phyloP scores from a whole-genome alignment of 2,113 vertebrate genomes.

The Gorilla gorilla region DNA sequence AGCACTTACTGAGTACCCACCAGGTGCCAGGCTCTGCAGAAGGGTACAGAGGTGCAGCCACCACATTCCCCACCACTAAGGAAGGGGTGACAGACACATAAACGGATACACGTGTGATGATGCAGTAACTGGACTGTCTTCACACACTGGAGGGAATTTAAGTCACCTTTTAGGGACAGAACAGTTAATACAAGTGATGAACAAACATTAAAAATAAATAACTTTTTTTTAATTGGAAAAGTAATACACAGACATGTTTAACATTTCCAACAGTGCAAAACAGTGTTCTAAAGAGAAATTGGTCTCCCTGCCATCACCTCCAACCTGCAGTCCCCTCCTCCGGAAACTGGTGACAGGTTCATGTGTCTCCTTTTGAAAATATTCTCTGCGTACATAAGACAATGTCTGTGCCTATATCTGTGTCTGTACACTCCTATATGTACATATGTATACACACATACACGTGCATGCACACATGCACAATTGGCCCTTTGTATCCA shows the following conservation, averaged over 20 bases:
- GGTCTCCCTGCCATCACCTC: neutral
- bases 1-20: too few species aligned
- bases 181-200: neutral
- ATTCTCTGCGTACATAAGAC: neutral
- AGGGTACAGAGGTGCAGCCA: neutral
- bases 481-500: neutral
- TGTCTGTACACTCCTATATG: accelerated
- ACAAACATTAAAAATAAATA: neutral
- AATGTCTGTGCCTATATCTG: neutral
- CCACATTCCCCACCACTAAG: neutral
- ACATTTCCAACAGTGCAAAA: neutral
- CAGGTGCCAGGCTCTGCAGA: neutral
- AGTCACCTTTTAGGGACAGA: neutral
- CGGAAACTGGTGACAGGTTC: neutral
- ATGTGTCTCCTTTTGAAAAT: neutral
- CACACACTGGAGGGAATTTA: neutral
- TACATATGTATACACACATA: accelerated
- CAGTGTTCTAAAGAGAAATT: neutral
- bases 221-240: neutral
- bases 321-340: accelerated
- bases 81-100: neutral
- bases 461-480: neutral
- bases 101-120: accelerated
- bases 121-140: neutral
- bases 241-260: neutral